These are phyloP conservation scores for Pycnomerus fuliginosus DNA, from an alignment of 2,888 invertebrate genomes.

Conservation along the genomic window DNA sequence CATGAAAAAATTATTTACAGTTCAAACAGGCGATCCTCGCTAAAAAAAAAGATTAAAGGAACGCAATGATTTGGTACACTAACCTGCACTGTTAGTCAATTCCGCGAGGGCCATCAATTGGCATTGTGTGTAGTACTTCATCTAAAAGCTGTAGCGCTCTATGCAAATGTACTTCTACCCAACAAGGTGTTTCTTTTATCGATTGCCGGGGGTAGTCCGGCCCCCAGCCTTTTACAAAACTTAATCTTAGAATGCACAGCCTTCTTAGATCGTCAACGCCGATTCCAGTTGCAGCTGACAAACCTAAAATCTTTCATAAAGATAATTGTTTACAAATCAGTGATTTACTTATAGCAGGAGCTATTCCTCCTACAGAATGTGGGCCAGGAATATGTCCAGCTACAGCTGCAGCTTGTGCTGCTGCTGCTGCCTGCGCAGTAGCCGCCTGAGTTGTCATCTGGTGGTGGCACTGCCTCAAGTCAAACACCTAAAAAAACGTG, in stretches of 20 bases:
- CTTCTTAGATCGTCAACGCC: slow-evolving; percentile 97
- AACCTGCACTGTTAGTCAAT: too few relatives aligned
- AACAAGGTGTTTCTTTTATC: slow-evolving; percentile 98
- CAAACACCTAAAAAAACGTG: slow-evolving; percentile 85
- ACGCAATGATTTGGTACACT: too few relatives aligned
- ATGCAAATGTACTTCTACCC: slow-evolving; percentile 94
- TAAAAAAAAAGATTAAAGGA: too few relatives aligned
- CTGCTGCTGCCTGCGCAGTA: slow-evolving; percentile 91
- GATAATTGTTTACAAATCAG: slow-evolving; percentile 35
- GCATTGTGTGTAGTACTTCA: slow-evolving; percentile 96
- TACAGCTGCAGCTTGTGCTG: slow-evolving; percentile 97
- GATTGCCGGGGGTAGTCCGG: slow-evolving; percentile 95
- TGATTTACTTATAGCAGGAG: slow-evolving; percentile 71
- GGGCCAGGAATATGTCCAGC: slow-evolving; percentile 88
- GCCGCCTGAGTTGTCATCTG: slow-evolving; percentile 98
- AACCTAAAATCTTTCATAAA: too few relatives aligned
- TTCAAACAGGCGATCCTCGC: too few relatives aligned
- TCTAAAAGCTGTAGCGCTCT: slow-evolving; percentile 94
- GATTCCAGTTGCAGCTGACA: slow-evolving; percentile 94
- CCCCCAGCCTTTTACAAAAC: slow-evolving; percentile 99
- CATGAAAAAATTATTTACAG: too few relatives aligned
- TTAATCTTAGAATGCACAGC: slow-evolving; percentile 93
- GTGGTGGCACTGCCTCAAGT: slow-evolving; percentile 93
- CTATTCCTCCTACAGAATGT: slow-evolving; percentile 67
- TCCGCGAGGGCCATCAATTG: slow-evolving; percentile 85